Base-by-base conservation (phyloP, 2,113 vertebrate genomes). In the Meles meles region DNA sequence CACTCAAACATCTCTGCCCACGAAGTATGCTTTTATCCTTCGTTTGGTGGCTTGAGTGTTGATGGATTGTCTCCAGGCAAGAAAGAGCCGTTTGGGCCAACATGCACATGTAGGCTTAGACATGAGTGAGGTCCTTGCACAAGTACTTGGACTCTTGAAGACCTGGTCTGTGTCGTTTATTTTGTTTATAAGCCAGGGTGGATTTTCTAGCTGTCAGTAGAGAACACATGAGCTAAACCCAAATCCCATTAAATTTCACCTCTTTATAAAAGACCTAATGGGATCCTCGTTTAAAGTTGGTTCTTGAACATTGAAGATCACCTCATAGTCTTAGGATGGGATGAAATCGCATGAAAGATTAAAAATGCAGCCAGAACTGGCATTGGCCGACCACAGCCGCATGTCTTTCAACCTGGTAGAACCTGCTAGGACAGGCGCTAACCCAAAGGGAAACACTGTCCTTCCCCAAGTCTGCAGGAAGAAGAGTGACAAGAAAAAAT, bases 341-440 rank as follows among this genome's bases (percentile, higher is more conserved):
- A 29, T 91, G 90, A 85, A 93, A 84, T 90, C 39, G 55, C 21
- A 25, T 63, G 61, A 77, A 88, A 76, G 79, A 55, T 90, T 37
- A 83, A 80, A 94, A 82, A 69, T 80, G 69, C 74, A 80, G 74
- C 69, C 44, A 27, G 61, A 94, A 55, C 86, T 93, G 74, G 84
- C 77, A 6, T 31, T 65, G 90, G 23, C 92, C 82, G 57, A 23
- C 82, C 20, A 39, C n/a, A 57, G 65, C 34, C 37, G 27, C 55
- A 2, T 67, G 55, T 59, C 61, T 93, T 76, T 49, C 72, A 86
- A 76, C 23, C 74, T 61, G 83, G 93, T 86, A 67, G 85, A 93
- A 94, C 95, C 96, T 97, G 97, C 96, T 71, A 17, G 95, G 90
- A 94, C 90, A 90, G 94, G 69, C 37, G 65, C 59, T 95, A 61